A percentile compares a stretch with the other conserved stretches of the same genome.
phyloP scores from a whole-genome alignment of 1,140 invertebrate genomes.

The Hormaphis cornu region DNA sequence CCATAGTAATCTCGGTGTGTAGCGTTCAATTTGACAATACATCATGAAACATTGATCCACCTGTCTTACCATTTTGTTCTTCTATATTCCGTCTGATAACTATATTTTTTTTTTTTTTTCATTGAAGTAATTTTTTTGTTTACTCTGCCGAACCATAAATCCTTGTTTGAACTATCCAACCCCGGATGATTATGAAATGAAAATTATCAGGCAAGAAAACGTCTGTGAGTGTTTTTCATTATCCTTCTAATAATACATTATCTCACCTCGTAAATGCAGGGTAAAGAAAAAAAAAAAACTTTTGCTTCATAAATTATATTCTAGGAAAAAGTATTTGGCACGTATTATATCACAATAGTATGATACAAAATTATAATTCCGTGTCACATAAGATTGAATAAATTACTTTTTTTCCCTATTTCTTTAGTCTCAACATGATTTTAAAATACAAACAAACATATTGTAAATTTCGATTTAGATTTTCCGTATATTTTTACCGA shows the following conservation, averaged over 20 bases:
- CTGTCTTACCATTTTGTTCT: neutral
- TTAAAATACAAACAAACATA: no score
- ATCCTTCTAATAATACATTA: slow-evolving; percentile 1
- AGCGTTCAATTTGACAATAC: neutral
- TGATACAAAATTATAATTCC: neutral
- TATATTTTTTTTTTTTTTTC: neutral
- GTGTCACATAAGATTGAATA: neutral
- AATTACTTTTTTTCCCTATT: neutral
- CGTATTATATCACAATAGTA: no score
- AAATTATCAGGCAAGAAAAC: slow-evolving; percentile 14
- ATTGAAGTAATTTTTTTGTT: neutral
- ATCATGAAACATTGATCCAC: slow-evolving; percentile 11
- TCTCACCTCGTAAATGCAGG: slow-evolving; percentile 13
- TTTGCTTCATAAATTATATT: neutral
- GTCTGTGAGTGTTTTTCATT: slow-evolving; percentile 3
- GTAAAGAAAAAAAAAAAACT: neutral
- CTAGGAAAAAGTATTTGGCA: neutral
- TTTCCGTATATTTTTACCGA: no score
- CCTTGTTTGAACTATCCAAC: slow-evolving; percentile 11
- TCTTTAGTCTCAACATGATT: no score
- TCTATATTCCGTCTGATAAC: neutral
- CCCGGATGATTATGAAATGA: slow-evolving; percentile 10
- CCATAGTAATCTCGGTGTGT: neutral
- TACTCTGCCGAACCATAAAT: neutral
- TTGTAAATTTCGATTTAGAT: neutral